phyloP scores from a whole-genome alignment of 2,797 vertebrate species.

The Enteromius viviparus region DNA sequence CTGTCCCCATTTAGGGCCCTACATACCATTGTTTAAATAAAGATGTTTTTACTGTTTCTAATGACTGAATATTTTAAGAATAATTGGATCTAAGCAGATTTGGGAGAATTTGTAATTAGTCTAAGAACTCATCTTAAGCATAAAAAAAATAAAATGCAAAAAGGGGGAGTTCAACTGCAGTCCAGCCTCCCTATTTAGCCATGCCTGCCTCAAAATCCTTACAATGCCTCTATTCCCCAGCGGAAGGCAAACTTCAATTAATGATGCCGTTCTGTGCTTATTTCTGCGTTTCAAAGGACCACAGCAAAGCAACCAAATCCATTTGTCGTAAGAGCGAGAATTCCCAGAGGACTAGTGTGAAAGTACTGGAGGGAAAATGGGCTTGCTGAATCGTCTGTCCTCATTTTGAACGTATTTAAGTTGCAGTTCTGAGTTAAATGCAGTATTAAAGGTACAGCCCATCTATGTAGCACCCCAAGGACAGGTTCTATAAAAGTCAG shows the following conservation, averaged over 20 bases:
- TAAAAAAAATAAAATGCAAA: slow-evolving; percentile 44
- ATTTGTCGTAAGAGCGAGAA: slow-evolving; percentile 67
- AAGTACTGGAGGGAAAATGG: slow-evolving; percentile 59
- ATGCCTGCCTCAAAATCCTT: slow-evolving; percentile 56
- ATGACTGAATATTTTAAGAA: slow-evolving; percentile 29
- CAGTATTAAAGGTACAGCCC: slow-evolving; percentile 33
- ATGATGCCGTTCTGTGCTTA: slow-evolving; percentile 68
- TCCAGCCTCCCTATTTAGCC: slow-evolving; percentile 62
- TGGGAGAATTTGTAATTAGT: slow-evolving; percentile 44
- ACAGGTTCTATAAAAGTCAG: slow-evolving; percentile 42
- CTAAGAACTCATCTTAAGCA: slow-evolving; percentile 40
- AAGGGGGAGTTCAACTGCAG: slow-evolving; percentile 61
- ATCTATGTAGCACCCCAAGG: slow-evolving; percentile 22
- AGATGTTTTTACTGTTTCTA: slow-evolving; percentile 1
- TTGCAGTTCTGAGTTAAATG: slow-evolving; percentile 55
- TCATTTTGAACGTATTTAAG: slow-evolving; percentile 56
- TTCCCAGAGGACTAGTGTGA: slow-evolving; percentile 66
- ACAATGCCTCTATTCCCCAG: slow-evolving; percentile 57
- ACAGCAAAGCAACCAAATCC: slow-evolving; percentile 61
- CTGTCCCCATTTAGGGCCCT: not conserved
- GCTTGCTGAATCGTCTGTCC: slow-evolving; percentile 61
- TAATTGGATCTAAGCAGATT: slow-evolving; percentile 47
- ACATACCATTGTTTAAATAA: not conserved
- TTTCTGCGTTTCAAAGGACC: slow-evolving; percentile 71
- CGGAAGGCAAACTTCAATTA: slow-evolving; percentile 66